These are phyloP conservation scores for Lithophane leautieri DNA, from an alignment of 2,888 invertebrate genomes.

Conservation along the genomic window DNA sequence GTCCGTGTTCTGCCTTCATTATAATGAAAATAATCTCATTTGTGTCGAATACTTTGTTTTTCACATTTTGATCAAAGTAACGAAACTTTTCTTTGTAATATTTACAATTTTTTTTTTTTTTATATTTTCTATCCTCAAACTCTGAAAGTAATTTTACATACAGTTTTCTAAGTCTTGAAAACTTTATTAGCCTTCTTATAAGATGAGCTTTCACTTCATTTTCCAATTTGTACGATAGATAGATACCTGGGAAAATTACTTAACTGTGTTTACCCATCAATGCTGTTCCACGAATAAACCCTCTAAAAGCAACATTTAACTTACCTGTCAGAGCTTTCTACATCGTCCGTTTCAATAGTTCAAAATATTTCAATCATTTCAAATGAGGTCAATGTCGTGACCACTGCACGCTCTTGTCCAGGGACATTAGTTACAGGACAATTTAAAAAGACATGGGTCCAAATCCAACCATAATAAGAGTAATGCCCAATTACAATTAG, in stretches of 20 bases:
- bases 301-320: constrained; percentile 16
- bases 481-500: background rate
- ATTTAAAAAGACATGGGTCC: background rate
- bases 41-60: constrained; percentile 20
- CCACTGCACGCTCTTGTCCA: background rate
- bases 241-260: too few species aligned
- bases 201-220: background rate
- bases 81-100: constrained; percentile 30
- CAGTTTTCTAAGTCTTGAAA: background rate
- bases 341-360: background rate
- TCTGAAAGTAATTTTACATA: constrained; percentile 18
- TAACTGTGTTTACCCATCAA: background rate
- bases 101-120: background rate
- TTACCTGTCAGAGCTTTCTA: constrained; percentile 11
- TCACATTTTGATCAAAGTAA: constrained; percentile 2
- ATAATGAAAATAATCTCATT: constrained; percentile 19
- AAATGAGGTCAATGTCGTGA: background rate
- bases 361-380: too few species aligned
- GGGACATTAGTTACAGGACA: background rate
- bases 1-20: background rate
- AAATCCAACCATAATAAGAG: background rate
- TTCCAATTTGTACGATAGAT: background rate
- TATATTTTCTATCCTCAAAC: background rate
- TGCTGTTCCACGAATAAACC: background rate
- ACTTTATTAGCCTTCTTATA: constrained; percentile 1